Base-by-base conservation (phyloP, 2,797 vertebrate species). In the Syngnathus acus region DNA sequence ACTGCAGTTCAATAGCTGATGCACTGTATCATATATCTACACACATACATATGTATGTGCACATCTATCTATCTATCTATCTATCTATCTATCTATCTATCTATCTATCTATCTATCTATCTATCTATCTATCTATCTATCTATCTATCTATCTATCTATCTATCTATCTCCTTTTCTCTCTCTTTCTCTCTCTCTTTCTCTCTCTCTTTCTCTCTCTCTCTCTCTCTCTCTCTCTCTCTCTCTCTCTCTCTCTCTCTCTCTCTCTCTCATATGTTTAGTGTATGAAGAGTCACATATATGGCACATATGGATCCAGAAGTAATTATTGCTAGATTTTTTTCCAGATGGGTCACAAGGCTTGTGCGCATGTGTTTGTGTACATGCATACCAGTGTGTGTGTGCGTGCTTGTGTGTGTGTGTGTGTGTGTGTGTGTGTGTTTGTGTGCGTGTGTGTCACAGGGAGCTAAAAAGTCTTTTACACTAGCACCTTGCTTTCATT, bases 391-490 rank as follows among this genome's bases (percentile, higher is more conserved):
- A 1, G 21, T 67, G 53, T 26, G 65, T 53, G 26, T 63, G 57
- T 42, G 40, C 42, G 42, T 66, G 51, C 32, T 64, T 21, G 67
- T 69, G 68, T 79, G 39, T n/a, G 50, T 40, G 65, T 59, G 67
- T 51, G 51, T 38, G 47, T n/a, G 62, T 68, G 65, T 21, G 43
- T 47, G 13, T 47, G 13, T 16, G 13, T 9, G 32, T n/a, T n/a
- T 68, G 53, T 39, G 64, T 53, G 21, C 61, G 57, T 38, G 65
- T 26, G 66, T 71, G 68, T 80, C 77, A 70, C 21, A 4, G 63
- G 75, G 71, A 84, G 78, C 64, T 79, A 78, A 81, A 59, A 51
- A 80, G 77, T 68, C 75, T 80, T 79, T 78, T 76, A 76, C 72
- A 68, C 68, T 68, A 68, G 72, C 73, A 67, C 77, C 69, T 82